Base-by-base conservation (phyloP, 1,140 invertebrate genomes). In the Heliconius congener region DNA sequence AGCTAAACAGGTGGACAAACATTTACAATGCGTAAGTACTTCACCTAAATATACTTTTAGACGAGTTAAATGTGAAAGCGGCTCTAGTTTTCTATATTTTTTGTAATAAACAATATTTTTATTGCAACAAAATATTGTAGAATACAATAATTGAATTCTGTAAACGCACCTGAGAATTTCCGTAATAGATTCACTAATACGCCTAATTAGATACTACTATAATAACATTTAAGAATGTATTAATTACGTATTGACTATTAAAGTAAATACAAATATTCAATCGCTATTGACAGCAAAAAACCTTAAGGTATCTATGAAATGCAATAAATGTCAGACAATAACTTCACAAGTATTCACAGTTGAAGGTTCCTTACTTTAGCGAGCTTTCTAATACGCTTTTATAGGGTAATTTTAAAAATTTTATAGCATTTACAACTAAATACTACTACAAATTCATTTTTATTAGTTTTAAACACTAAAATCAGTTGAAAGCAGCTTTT, bases 1-100 rank as follows among this genome's bases (percentile, higher is more conserved):
- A 52, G 50, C 72, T 75, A 83, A 80, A 84, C 90, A 92, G 89
- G 91, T 93, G 91, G 83, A 88, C 86, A 84, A 73, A 34, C 52
- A 46, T 60, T 77, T 66, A 37, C 11, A 76, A 73, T 37, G 77
- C 16, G 77, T 82, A 77, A 74, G 71, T 74, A 71, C 30, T 66
- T 30, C 27, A 16, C 30, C 34, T n/a, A 6, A 71, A 39, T 34
- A 16, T 19, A 39, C 6, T 71, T 71, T 71, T n/a, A 71, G 37
- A 37, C 1, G 13, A 9, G 5, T 71, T 37, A 19, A 37, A n/a
- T 37, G 18, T 27, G 1, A 66, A 13, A 66, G 19, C 27, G 5
- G 0, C 19, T 23, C 1, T 2, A 8, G 19, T 66, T 66, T 30
- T 16, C 2, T 66, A 13, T 46, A 46, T 46, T 66, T 16, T 66